Conservation (phyloP, 2,113 vertebrate genomes). For the Hydropotes inermis region DNA sequence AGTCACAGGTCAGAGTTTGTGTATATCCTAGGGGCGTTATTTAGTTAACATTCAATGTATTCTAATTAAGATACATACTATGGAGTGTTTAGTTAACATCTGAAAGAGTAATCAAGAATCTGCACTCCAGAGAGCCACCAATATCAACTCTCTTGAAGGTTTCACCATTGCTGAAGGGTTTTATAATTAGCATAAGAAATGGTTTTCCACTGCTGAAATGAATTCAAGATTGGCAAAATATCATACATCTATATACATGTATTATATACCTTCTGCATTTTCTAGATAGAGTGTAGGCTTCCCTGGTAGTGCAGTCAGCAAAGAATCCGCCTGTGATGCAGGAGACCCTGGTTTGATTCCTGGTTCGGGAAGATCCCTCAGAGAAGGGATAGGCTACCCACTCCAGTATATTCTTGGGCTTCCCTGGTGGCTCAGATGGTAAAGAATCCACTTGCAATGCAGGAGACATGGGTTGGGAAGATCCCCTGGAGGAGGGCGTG, state of each 20-base stretch:
- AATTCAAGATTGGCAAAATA: not conserved
- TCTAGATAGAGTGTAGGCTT: not conserved
- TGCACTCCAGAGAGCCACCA: not conserved
- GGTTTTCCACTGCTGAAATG: not conserved
- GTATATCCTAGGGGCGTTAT: not conserved
- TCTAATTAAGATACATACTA: not conserved
- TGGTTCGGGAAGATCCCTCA: not conserved
- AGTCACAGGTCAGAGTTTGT: not conserved
- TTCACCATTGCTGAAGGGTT: not conserved
- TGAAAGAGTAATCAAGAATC: not conserved
- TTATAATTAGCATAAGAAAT: not conserved
- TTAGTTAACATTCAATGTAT: not conserved
- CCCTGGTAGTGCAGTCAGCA: not conserved
- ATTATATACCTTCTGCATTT: not conserved
- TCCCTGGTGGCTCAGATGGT: not conserved
- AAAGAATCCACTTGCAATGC: not conserved
- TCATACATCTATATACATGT: not conserved
- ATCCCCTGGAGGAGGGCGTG: not conserved
- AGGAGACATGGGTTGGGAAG: not conserved
- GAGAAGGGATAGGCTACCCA: not conserved
- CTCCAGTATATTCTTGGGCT: not conserved
- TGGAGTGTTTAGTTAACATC: not conserved
- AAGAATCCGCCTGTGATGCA: not conserved
- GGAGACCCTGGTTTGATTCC: not conserved
- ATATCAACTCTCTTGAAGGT: not conserved